Conservation (phyloP, 2,797 vertebrate species). For the Channallabes apus region DNA sequence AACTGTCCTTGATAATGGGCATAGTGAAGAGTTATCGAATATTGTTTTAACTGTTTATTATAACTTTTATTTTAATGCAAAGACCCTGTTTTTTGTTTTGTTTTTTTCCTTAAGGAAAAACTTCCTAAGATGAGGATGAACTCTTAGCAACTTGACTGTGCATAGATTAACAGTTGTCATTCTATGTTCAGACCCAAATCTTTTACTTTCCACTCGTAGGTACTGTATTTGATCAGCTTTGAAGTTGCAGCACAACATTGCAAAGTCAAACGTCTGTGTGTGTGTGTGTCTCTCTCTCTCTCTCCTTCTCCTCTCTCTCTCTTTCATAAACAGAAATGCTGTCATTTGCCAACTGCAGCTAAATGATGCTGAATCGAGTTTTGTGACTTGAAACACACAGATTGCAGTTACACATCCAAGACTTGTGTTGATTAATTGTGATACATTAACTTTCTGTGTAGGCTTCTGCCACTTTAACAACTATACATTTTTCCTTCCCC, state of each 20-base stretch:
- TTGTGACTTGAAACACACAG: constrained; percentile 21
- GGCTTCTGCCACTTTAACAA: constrained; percentile 24
- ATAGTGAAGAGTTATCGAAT: constrained; percentile 62
- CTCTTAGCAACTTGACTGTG: too few relatives aligned
- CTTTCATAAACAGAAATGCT: not conserved
- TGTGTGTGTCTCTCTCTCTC: constrained; percentile 29
- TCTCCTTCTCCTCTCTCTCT: not conserved
- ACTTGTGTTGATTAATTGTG: constrained; percentile 11
- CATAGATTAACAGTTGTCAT: constrained; percentile 70
- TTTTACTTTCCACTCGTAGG: constrained; percentile 43
- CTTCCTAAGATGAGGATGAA: constrained; percentile 69
- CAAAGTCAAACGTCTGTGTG: constrained; percentile 64
- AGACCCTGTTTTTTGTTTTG: constrained; percentile 57
- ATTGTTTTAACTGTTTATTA: constrained; percentile 51
- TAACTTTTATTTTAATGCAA: constrained; percentile 60
- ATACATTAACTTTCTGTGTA: constrained; percentile 3
- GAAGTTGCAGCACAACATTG: constrained; percentile 61
- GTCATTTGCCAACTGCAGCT: constrained; percentile 52
- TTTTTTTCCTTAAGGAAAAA: constrained; percentile 40
- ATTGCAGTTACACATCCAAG: constrained; percentile 2
- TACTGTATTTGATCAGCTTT: constrained; percentile 62
- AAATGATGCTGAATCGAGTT: constrained; percentile 24
- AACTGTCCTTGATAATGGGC: constrained; percentile 68
- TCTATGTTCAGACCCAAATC: constrained; percentile 68
- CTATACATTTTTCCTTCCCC: constrained; percentile 63